A percentile compares a stretch with the other conserved stretches of the same genome.
phyloP scores from a whole-genome alignment of 2,888 invertebrate species.

The Archips xylosteana region DNA sequence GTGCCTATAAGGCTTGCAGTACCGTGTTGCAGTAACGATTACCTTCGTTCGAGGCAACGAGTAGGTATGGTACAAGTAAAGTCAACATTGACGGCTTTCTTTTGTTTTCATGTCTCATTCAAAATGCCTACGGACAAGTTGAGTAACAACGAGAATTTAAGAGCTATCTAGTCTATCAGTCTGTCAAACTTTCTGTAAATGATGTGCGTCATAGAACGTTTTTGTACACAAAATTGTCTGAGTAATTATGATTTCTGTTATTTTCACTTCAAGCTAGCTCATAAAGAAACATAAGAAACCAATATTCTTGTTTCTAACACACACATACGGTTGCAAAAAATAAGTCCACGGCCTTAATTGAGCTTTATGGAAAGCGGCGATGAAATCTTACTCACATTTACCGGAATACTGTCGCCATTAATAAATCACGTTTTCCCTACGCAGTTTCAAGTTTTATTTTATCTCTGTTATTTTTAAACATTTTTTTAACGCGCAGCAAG shows the following conservation, averaged over 20 bases:
- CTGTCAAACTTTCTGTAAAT: too few species aligned
- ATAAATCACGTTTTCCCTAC: background rate
- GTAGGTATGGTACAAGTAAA: background rate
- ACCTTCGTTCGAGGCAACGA: conserved; percentile 16
- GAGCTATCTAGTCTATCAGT: too few species aligned
- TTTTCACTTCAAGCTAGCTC: background rate
- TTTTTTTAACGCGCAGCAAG: conserved; percentile 3
- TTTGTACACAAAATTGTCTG: too few species aligned
- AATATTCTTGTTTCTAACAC: background rate
- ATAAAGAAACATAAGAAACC: background rate
- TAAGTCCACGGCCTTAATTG: background rate
- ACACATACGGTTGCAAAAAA: background rate
- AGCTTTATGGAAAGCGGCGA: background rate
- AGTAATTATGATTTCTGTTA: too few species aligned
- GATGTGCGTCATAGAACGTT: too few species aligned
- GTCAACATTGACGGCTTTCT: background rate
- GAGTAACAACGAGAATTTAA: too few species aligned
- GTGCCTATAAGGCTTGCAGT: conserved; percentile 14
- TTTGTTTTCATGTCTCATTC: background rate
- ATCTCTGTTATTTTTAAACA: conserved; percentile 13
- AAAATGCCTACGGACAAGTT: background rate
- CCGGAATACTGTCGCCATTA: conserved; percentile 1
- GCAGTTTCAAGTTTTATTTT: conserved; percentile 6
- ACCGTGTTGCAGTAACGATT: conserved; percentile 1
- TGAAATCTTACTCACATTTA: background rate